Evolutionary conservation across 2,113 vertebrate species (phyloP), one percentile per base, ranked within the genome.

Genomic region (Protomyctophum bolini): DNA sequence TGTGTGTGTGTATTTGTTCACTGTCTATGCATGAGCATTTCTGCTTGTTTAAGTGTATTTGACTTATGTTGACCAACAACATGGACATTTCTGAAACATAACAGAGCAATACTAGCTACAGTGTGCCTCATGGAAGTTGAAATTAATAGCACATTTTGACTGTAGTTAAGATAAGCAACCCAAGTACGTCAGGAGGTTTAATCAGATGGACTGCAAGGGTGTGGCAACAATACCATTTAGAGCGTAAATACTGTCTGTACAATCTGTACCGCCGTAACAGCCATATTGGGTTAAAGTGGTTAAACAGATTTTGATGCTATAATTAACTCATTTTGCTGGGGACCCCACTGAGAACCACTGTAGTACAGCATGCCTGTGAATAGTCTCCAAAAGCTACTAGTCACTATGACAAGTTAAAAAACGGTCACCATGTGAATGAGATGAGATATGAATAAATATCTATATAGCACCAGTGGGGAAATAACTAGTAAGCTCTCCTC

Each of bases 191-290:
- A 84, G 8, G 0, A 14, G 15, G 9, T 45, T 21, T 71, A 47
- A 80, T 81, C 66, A 48, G 1, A 64, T 45, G n/a, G 10, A 58
- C 63, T 69, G 29, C 63, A 7, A 4, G 6, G 81, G 83, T 72
- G 76, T 62, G 77, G 72, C 72, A 63, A 15, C 0, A 2, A 3
- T 64, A 9, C 33, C 33, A 41, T 41, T 41, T 41, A 41, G 33
- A 41, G 41, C 14, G 55, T 1, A 45, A 10, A 41, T 33, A 28
- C 52, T 41, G 33, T 41, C 33, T 41, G 33, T 41, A 41, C 33
- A 41, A 6, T 41, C 33, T 41, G 33, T 41, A 41, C 33, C 33
- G 33, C 3, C 4, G 33, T 41, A 21, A 41, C 33, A 41, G 33
- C 5, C 21, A 41, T 41, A 41, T 41, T 41, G 33, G 33, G 33